Percentiles rank a stretch among this genome's conserved stretches.
These are phyloP conservation scores for Mantis religiosa DNA, from an alignment of 2,888 invertebrate genomes.

Conservation along the genomic window DNA sequence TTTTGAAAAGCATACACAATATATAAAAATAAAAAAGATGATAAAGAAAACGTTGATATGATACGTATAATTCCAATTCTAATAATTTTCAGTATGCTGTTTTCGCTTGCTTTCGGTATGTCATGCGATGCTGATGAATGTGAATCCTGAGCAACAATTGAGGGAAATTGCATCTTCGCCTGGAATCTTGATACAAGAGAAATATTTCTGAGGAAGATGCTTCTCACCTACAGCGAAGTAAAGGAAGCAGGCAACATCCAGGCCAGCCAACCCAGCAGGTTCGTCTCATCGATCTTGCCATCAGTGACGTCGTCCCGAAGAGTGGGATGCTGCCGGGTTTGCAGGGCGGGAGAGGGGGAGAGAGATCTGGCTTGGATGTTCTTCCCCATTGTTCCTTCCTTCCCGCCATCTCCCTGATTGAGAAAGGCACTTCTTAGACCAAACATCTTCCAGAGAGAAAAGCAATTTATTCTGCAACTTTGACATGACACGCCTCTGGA, in stretches of 20 bases:
- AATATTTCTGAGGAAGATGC: background rate
- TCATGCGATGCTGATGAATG: too few relatives aligned
- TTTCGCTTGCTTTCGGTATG: too few relatives aligned
- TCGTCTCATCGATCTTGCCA: slow-evolving; percentile 22
- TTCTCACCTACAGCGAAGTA: background rate
- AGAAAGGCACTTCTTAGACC: background rate
- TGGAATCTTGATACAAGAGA: too few relatives aligned
- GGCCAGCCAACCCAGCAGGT: slow-evolving; percentile 9
- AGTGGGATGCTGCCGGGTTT: background rate
- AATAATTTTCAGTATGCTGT: too few relatives aligned
- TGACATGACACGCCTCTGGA: background rate
- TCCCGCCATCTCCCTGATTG: background rate
- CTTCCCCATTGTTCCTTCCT: background rate
- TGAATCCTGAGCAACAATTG: too few relatives aligned
- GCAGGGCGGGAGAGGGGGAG: background rate
- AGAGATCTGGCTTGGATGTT: background rate
- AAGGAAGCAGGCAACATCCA: slow-evolving; percentile 13
- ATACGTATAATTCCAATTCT: too few relatives aligned
- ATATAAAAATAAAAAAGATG: too few relatives aligned
- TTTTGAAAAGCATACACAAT: too few relatives aligned
- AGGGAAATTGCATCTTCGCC: too few relatives aligned
- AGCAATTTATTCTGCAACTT: background rate
- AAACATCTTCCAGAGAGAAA: background rate
- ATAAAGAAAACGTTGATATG: too few relatives aligned
- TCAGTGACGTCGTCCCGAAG: slow-evolving; percentile 14